Evolutionary conservation across 2,113 vertebrate genomes (phyloP).

Genomic region (Mormoops blainvillei): DNA sequence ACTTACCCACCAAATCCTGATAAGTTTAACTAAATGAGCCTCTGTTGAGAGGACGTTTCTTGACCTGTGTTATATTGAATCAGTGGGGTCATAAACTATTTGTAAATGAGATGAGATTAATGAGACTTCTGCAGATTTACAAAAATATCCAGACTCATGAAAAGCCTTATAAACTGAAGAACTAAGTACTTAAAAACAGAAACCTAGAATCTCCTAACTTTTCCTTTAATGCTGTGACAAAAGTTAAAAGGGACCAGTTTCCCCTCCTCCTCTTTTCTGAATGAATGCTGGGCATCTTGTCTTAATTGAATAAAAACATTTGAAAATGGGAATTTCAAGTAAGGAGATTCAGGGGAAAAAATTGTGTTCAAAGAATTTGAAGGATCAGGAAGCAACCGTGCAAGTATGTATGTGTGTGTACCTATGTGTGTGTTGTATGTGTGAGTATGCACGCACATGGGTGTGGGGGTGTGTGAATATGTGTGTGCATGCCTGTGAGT

Average conservation of each 20-base stretch:
- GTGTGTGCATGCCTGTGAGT: background rate
- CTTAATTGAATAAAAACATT: slow-evolving; percentile 18
- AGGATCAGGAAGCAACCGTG: background rate
- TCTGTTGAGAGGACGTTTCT: background rate
- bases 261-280: background rate
- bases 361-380: background rate
- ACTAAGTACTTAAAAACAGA: background rate
- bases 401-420: background rate
- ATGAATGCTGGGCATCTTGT: background rate
- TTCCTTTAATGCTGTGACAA: background rate
- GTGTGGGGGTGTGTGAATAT: background rate
- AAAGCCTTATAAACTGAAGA: background rate
- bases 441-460: background rate
- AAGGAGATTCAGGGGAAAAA: background rate
- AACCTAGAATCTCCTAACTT: background rate
- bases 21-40: background rate
- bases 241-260: background rate
- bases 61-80: background rate
- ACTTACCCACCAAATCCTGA: background rate
- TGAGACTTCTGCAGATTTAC: background rate
- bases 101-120: background rate
- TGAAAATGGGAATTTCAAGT: background rate
- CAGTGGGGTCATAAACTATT: background rate
- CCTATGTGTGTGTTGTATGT: background rate
- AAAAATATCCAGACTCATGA: background rate